Evolutionary conservation across 92 coral and sea anemone genomes (phyloP).

Genomic region (Bergia puertoricense): DNA sequence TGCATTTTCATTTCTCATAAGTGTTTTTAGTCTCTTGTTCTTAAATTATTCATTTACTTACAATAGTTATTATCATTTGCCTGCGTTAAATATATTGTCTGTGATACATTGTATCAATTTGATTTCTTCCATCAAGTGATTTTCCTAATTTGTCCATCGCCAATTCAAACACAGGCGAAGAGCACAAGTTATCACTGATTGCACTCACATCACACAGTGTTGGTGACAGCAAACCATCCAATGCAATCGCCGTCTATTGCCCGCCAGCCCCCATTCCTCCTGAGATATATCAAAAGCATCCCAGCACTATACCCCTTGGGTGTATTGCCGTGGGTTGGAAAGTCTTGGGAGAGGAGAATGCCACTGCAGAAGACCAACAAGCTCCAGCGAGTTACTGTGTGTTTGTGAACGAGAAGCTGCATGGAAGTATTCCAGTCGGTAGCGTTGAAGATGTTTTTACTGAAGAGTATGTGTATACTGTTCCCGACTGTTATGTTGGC

Average conservation of each 20-base stretch:
- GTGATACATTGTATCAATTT: no score
- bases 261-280: slow-evolving; percentile 79
- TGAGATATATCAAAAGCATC: slow-evolving; percentile 50
- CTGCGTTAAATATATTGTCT: no score
- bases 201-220: slow-evolving; percentile 80
- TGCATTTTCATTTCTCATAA: no score
- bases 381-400: slow-evolving; percentile 66
- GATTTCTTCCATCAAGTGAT: neutral
- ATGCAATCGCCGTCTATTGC: slow-evolving; percentile 55
- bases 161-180: slow-evolving; percentile 38
- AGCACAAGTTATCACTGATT: slow-evolving; percentile 48
- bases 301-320: slow-evolving; percentile 48
- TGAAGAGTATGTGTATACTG: slow-evolving; percentile 57
- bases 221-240: slow-evolving; percentile 80
- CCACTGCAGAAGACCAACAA: slow-evolving; percentile 11
- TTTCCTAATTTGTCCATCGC: neutral
- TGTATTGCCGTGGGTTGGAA: slow-evolving; percentile 60
- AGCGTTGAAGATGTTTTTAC: slow-evolving; percentile 59
- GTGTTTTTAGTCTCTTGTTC: no score
- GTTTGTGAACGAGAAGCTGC: slow-evolving; percentile 67
- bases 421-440: slow-evolving; percentile 68
- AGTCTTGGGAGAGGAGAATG: slow-evolving; percentile 17
- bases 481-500: slow-evolving; percentile 58
- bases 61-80: no score
- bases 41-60: no score